Evolutionary conservation across 2,888 invertebrate species (phyloP).

Genomic region (Ceraclea dissimilis): DNA sequence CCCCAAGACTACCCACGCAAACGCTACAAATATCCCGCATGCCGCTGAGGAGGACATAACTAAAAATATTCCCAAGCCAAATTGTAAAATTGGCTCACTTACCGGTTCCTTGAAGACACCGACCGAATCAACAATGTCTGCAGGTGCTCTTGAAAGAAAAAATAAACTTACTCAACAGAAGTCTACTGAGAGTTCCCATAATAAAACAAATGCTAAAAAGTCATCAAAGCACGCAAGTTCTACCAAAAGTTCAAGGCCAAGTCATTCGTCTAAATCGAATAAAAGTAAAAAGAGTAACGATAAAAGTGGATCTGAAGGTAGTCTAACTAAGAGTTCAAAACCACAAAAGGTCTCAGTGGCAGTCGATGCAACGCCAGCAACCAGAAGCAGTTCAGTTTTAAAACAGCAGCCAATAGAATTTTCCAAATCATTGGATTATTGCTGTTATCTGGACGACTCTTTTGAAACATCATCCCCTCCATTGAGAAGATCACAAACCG

Average conservation of each 20-base stretch:
- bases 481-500: conserved; percentile 41
- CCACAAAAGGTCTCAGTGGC: conserved; percentile 68
- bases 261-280: conserved; percentile 44
- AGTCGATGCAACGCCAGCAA: conserved; percentile 70
- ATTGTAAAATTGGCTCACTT: conserved; percentile 23
- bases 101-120: conserved; percentile 42
- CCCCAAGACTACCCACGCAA: conserved; percentile 8
- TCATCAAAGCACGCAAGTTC: conserved; percentile 10
- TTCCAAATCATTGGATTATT: conserved; percentile 53
- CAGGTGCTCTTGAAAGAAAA: conserved; percentile 27
- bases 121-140: conserved; percentile 35
- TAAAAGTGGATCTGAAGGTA: conserved; percentile 19
- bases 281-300: conserved; percentile 30
- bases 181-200: conserved; percentile 13
- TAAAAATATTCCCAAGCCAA: conserved; percentile 20
- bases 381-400: conserved; percentile 62
- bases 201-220: conserved; percentile 4
- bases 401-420: conserved; percentile 72
- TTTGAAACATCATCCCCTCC: conserved; percentile 26
- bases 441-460: conserved; percentile 28
- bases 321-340: conserved; percentile 30
- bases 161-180: conserved; percentile 9
- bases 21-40: conserved; percentile 10
- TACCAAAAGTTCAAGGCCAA: conserved; percentile 26
- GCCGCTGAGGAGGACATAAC: conserved; percentile 5